Base-by-base conservation (phyloP, 23 tunicate species). In the Oikopleura dioica region DNA sequence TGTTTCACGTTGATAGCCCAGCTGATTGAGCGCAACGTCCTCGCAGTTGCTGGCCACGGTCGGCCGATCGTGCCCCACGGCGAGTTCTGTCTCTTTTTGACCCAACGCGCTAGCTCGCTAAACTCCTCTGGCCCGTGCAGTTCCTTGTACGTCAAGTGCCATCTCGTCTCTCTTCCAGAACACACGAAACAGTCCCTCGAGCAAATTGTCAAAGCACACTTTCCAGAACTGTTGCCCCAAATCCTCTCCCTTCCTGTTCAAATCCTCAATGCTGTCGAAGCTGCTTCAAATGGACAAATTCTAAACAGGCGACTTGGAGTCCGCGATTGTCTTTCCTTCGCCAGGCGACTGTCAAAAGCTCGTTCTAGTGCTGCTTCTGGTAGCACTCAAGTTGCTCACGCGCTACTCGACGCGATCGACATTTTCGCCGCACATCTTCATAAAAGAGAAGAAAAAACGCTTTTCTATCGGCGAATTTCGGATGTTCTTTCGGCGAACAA, bases 1-100 rank as follows among this genome's bases (percentile, higher is more conserved):
- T 63, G 72, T 28, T 63, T 63, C 26, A 23, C 72, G 29, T 31
- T 63, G 33, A 63, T 63, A 12, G 72, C 33, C 5, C 72, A 63
- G 29, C 68, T 78, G 4, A 5, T 35, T 36, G 69, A 31, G 1
- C 12, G 69, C 12, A 32, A 4, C 35, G 72, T 63, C 26, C 33
- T 63, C 33, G 72, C 72, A 2, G 26, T 63, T 63, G 72, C 72
- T 21, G 72, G 72, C 72, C 72, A 63, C 26, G 72, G 72, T 21
- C 72, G 72, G 2, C 72, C 72, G 33, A 23, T 63, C 33, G 26
- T 31, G 30, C 72, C 72, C 4, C 72, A 63, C 26, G 30, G 30
- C 16, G 26, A 63, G 4, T 63, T 63, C 26, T 2, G 72, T 12
- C 33, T 63, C 2, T 12, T 63, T 21, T 63, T 63, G 26, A 63